Conservation (phyloP, 37 sponge, comb jelly and placozoan genomes). For the Cladorhizidae sp. region DNA sequence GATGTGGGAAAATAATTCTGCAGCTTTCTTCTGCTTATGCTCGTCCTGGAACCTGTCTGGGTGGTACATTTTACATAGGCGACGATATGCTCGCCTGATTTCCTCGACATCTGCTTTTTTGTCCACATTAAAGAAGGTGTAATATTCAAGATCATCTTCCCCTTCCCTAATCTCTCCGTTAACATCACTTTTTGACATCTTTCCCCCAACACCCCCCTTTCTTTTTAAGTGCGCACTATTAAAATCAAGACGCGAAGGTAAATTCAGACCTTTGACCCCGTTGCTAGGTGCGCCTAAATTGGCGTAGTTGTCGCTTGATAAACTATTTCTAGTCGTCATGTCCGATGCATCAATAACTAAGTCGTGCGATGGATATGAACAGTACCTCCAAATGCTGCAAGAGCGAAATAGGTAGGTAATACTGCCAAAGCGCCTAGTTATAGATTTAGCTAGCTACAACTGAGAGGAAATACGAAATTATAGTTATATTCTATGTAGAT, state of each 20-base stretch:
- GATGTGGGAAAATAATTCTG: constrained; percentile 64
- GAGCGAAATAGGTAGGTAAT: constrained; percentile 71
- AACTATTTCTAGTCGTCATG: too few species aligned
- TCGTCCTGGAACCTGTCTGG: constrained; percentile 83
- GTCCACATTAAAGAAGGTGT: constrained; percentile 79
- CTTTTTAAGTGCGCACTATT: constrained; percentile 4
- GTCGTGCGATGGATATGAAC: constrained; percentile 16
- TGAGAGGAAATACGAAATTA: too few species aligned
- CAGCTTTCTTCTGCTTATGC: constrained; percentile 73
- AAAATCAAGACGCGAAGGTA: neutral
- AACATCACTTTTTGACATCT: neutral
- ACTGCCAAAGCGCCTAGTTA: neutral
- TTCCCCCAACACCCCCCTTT: neutral
- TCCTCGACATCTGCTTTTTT: constrained; percentile 78
- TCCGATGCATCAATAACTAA: too few species aligned
- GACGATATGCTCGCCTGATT: constrained; percentile 77
- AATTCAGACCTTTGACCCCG: neutral
- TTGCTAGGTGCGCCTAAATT: neutral
- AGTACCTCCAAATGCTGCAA: constrained; percentile 60
- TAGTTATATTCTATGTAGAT: constrained; percentile 18
- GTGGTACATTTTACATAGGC: constrained; percentile 87
- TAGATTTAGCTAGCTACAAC: neutral
- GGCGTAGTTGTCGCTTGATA: too few species aligned
- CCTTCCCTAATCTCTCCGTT: constrained; percentile 5
- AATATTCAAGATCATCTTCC: constrained; percentile 70